Evolutionary conservation across 2,113 vertebrate genomes (phyloP).

Genomic region (Phaethon lepturus): DNA sequence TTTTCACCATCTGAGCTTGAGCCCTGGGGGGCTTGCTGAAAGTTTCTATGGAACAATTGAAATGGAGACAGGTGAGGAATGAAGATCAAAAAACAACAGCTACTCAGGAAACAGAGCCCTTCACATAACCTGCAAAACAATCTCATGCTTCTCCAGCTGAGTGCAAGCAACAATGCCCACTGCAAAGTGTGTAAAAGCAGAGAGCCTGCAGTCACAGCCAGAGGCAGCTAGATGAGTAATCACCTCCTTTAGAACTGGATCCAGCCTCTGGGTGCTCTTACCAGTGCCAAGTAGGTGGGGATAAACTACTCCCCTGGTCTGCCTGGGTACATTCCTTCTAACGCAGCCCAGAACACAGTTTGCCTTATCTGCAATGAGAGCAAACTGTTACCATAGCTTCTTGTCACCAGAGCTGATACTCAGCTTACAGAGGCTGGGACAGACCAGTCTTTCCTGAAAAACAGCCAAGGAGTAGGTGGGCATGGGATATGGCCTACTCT

Average conservation of each 20-base stretch:
- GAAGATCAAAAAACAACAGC: not conserved
- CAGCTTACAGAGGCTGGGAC: not conserved
- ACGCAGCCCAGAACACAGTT: not conserved
- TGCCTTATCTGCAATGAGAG: not conserved
- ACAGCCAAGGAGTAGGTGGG: not conserved
- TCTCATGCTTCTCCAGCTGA: not conserved
- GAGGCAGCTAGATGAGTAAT: not conserved
- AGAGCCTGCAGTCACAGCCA: not conserved
- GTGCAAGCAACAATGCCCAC: not conserved
- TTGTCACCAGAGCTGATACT: not conserved
- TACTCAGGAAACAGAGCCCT: not conserved
- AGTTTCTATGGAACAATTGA: not conserved
- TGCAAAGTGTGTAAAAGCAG: not conserved
- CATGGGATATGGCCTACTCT: not conserved
- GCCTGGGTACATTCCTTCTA: not conserved
- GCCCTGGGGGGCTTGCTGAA: not conserved
- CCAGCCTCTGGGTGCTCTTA: not conserved
- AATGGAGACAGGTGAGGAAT: not conserved
- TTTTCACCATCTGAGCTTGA: not conserved
- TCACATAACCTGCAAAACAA: not conserved
- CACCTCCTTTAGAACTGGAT: not conserved
- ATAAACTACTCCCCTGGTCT: not conserved
- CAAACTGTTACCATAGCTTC: not conserved
- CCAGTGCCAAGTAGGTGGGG: not conserved
- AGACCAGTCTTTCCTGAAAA: not conserved